Percentiles rank a stretch among this genome's conserved stretches.
These are phyloP conservation scores for Anorthoa munda DNA, from an alignment of 2,888 invertebrate species.

Conservation along the genomic window DNA sequence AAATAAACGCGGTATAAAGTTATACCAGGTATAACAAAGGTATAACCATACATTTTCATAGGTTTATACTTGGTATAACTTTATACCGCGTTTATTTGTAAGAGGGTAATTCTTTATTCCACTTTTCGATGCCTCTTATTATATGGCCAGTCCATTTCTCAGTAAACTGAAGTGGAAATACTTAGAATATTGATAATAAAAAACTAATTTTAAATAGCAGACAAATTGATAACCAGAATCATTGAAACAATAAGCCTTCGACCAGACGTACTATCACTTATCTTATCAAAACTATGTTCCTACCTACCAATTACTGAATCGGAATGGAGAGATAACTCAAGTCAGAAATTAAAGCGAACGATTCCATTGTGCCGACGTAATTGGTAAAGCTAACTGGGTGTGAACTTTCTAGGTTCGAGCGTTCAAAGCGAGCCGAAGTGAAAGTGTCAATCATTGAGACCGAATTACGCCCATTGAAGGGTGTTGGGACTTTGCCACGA, in stretches of 20 bases:
- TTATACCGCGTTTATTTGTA: too few species aligned
- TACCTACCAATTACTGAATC: conserved; percentile 51
- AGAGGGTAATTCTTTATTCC: too few species aligned
- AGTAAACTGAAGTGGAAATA: too few species aligned
- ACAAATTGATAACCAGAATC: background rate
- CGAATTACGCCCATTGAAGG: conserved; percentile 61
- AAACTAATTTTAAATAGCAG: background rate
- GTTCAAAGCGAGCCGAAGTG: conserved; percentile 50
- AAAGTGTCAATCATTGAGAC: conserved; percentile 69
- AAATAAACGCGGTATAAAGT: too few species aligned
- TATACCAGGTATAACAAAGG: too few species aligned
- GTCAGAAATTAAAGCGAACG: conserved; percentile 63
- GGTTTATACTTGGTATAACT: too few species aligned
- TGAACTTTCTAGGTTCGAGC: conserved; percentile 64
- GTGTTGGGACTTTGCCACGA: conserved; percentile 19
- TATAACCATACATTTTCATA: too few species aligned
- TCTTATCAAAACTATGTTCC: conserved; percentile 56
- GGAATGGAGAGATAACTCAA: conserved; percentile 65
- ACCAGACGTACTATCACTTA: conserved; percentile 9
- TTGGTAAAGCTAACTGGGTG: conserved; percentile 66
- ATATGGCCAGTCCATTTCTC: too few species aligned
- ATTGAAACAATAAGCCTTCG: background rate
- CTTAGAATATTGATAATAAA: background rate
- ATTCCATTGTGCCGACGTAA: conserved; percentile 65
- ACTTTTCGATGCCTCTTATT: too few species aligned